Percentiles rank a stretch among this genome's conserved stretches.
These are phyloP conservation scores for Chunga burmeisteri DNA, from an alignment of 2,113 vertebrate genomes.

Conservation along the genomic window DNA sequence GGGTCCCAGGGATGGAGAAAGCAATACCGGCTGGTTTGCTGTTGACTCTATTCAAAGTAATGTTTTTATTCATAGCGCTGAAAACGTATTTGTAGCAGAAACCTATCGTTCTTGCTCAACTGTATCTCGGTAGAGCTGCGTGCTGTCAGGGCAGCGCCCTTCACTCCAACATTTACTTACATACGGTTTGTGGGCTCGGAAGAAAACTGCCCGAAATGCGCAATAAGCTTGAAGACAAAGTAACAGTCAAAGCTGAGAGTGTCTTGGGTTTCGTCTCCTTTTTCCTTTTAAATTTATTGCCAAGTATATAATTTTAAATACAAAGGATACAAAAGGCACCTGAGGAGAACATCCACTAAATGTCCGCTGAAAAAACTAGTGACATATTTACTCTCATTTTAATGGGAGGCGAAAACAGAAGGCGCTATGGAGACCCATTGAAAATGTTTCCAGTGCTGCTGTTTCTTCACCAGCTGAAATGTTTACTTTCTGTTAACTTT, in stretches of 20 bases:
- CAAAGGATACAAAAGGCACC: neutral
- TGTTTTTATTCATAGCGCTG: neutral
- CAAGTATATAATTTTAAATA: neutral
- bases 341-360: neutral
- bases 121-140: neutral
- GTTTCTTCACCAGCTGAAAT: neutral
- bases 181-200: rapidly evolving
- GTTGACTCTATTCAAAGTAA: rapidly evolving
- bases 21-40: rapidly evolving
- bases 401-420: neutral
- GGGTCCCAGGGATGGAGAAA: rapidly evolving
- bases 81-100: neutral
- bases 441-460: neutral
- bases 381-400: neutral
- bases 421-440: neutral
- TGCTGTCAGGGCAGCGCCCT: neutral
- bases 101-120: rapidly evolving
- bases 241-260: neutral
- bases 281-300: neutral
- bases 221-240: neutral
- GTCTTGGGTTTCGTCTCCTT: neutral
- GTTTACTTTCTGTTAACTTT: neutral
- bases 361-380: neutral
- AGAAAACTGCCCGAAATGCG: neutral
- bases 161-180: neutral